Conservation (phyloP, 2,797 vertebrate species). For the Chiloscyllium punctatum region DNA sequence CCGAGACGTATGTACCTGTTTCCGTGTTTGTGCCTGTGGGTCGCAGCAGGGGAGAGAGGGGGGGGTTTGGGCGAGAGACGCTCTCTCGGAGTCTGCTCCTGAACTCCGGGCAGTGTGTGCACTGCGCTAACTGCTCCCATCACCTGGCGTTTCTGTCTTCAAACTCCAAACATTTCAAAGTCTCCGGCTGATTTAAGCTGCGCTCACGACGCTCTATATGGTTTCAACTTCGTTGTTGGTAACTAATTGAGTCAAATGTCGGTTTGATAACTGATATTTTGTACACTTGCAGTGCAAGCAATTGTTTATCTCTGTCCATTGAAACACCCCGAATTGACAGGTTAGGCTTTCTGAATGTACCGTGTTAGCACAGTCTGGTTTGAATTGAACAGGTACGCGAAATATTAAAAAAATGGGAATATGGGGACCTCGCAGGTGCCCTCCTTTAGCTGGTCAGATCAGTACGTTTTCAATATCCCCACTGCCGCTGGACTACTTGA, state of each 20-base stretch:
- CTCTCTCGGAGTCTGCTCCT: background rate
- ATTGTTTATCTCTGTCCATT: background rate
- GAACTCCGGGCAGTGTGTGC: background rate
- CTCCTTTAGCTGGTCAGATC: background rate
- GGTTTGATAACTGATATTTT: background rate
- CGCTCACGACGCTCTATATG: background rate
- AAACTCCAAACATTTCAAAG: background rate
- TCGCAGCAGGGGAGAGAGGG: background rate
- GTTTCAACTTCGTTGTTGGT: background rate
- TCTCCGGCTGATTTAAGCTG: background rate
- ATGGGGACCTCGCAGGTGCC: background rate
- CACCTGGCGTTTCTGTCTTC: background rate
- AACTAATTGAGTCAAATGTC: background rate
- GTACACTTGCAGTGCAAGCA: background rate
- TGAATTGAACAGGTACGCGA: background rate
- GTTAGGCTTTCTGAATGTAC: background rate
- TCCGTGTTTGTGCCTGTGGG: background rate
- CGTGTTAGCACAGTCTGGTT: background rate
- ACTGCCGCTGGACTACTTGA: background rate
- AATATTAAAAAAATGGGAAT: no score
- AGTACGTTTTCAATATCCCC: background rate
- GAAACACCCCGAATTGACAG: background rate
- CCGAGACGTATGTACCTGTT: conserved; percentile 77
- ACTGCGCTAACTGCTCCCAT: background rate
- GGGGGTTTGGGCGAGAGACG: background rate